Evolutionary conservation across 1,140 invertebrate species (phyloP).

Genomic region (Drosophila prosaltans): DNA sequence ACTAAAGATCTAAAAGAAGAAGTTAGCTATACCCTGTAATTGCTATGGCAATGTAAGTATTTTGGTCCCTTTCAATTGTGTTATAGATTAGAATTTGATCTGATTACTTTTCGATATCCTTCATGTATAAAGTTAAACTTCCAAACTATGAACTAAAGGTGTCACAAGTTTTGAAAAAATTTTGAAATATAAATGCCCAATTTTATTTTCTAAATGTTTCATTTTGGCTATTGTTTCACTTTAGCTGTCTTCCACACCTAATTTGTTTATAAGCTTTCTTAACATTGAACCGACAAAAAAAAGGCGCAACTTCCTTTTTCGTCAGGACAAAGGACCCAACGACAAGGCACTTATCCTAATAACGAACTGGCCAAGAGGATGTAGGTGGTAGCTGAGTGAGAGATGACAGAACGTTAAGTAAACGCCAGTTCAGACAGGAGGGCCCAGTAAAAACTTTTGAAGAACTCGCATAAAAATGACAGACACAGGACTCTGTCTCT

Average conservation of each 20-base stretch:
- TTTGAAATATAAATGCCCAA: neutral
- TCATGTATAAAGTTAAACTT: too few relatives aligned
- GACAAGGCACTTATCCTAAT: conserved; percentile 76
- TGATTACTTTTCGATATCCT: too few relatives aligned
- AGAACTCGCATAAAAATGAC: conserved; percentile 81
- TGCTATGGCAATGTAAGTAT: neutral
- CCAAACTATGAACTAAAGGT: too few relatives aligned
- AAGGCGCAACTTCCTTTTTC: conserved; percentile 3
- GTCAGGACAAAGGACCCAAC: conserved; percentile 13
- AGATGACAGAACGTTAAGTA: conserved; percentile 74
- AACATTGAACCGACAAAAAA: neutral
- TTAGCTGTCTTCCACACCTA: neutral
- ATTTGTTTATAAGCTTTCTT: conserved; percentile 7
- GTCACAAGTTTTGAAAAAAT: too few relatives aligned
- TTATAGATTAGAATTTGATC: too few relatives aligned
- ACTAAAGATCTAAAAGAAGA: neutral
- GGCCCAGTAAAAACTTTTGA: conserved; percentile 66
- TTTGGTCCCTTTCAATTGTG: neutral
- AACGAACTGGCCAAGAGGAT: conserved; percentile 36
- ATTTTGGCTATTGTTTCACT: neutral
- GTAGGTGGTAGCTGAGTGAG: conserved; percentile 19
- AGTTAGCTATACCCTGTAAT: neutral
- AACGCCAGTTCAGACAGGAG: conserved; percentile 66
- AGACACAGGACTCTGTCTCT: conserved; percentile 38
- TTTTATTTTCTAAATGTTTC: neutral